Conservation (phyloP, 2,888 invertebrate genomes). For the Heliconius hortense region DNA sequence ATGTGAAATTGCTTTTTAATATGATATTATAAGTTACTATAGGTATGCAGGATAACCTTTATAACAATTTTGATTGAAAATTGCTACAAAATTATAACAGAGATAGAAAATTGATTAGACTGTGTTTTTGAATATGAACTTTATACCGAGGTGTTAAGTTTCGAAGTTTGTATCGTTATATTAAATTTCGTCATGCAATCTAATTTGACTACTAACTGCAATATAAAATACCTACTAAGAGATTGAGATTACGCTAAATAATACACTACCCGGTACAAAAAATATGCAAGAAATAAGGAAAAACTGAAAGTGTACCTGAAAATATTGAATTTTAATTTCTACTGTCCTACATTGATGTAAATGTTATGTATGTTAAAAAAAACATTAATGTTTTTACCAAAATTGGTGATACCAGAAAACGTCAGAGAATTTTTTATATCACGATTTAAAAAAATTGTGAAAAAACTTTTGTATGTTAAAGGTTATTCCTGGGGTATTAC, state of each 20-base stretch:
- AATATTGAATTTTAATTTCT: too few species aligned
- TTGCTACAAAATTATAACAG: background rate
- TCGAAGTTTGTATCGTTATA: background rate
- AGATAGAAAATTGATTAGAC: conserved; percentile 5
- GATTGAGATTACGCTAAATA: background rate
- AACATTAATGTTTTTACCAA: too few species aligned
- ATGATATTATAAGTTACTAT: background rate
- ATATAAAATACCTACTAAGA: background rate
- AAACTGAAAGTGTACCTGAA: background rate
- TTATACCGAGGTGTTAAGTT: background rate
- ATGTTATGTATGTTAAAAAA: too few species aligned
- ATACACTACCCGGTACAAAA: background rate
- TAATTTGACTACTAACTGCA: background rate
- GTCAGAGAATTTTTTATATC: too few species aligned
- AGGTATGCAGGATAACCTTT: background rate
- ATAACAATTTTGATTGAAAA: conserved; percentile 14
- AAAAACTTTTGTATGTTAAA: too few species aligned
- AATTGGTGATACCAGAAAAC: too few species aligned
- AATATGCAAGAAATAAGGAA: background rate
- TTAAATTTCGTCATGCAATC: background rate
- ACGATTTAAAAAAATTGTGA: too few species aligned
- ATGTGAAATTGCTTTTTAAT: background rate
- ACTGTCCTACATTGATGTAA: too few species aligned
- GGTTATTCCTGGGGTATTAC: too few species aligned
- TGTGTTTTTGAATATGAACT: background rate